A percentile compares a stretch with the other conserved stretches of the same genome.
Evolutionary conservation across 2,797 vertebrate genomes (phyloP).

Genomic region (Rousettus madagascariensis): DNA sequence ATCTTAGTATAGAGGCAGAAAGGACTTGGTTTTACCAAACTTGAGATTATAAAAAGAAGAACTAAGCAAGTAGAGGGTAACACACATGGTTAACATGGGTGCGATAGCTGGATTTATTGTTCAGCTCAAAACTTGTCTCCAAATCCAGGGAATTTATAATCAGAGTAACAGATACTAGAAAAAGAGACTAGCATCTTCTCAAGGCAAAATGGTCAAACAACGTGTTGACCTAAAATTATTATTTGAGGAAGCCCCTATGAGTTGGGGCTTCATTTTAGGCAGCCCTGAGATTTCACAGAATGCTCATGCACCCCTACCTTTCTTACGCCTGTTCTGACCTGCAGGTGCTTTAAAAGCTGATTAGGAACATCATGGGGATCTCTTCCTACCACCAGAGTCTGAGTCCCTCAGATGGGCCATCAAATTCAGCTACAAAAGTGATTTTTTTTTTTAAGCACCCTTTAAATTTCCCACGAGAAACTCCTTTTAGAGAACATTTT

Average conservation of each 20-base stretch:
- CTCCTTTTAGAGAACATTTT: background rate
- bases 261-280: background rate
- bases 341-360: background rate
- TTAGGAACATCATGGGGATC: background rate
- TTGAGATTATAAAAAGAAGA: background rate
- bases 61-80: background rate
- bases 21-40: background rate
- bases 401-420: background rate
- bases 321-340: background rate
- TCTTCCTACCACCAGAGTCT: background rate
- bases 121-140: conserved; percentile 4
- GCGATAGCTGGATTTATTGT: background rate
- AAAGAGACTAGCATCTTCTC: background rate
- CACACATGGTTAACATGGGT: background rate
- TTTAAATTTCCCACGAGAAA: conserved; percentile 26
- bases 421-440: background rate
- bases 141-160: background rate
- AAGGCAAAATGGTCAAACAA: background rate
- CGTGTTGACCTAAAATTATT: background rate
- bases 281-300: background rate
- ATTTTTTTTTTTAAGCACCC: background rate
- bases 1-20: background rate
- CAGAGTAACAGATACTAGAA: background rate
- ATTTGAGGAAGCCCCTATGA: background rate
- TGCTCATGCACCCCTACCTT: accelerated